These are phyloP conservation scores for Cyanoderma ruficeps DNA, from an alignment of 2,113 vertebrate genomes.

Conservation along the genomic window DNA sequence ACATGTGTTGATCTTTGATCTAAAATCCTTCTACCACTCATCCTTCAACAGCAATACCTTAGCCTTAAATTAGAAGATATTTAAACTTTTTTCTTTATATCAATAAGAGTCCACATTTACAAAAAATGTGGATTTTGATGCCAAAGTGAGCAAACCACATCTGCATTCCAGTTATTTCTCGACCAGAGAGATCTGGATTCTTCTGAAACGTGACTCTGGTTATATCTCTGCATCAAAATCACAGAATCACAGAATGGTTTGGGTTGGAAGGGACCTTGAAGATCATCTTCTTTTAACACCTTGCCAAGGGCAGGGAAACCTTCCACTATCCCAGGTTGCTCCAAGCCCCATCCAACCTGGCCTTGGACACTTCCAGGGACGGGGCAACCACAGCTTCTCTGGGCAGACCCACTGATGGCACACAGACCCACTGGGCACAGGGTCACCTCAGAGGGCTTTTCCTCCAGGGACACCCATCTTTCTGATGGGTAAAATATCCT, in stretches of 20 bases:
- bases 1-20: not conserved
- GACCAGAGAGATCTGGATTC: not conserved
- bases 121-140: accelerated
- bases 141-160: not conserved
- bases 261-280: not conserved
- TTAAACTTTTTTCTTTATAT: not conserved
- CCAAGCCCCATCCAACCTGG: accelerated
- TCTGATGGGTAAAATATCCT: not conserved
- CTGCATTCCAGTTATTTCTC: not conserved
- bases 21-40: not conserved
- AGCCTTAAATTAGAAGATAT: not conserved
- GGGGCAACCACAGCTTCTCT: not conserved
- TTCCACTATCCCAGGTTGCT: not conserved
- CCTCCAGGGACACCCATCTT: not conserved
- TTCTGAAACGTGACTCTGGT: accelerated
- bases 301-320: not conserved
- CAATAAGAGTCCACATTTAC: not conserved
- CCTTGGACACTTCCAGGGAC: not conserved
- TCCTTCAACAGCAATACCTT: not conserved
- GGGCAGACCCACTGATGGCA: not conserved
- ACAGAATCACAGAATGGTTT: not conserved
- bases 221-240: not conserved
- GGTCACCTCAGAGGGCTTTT: not conserved
- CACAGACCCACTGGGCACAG: accelerated
- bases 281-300: accelerated